Evolutionary conservation across 1,140 invertebrate genomes (phyloP).

Genomic region (Plodia interpunctella): DNA sequence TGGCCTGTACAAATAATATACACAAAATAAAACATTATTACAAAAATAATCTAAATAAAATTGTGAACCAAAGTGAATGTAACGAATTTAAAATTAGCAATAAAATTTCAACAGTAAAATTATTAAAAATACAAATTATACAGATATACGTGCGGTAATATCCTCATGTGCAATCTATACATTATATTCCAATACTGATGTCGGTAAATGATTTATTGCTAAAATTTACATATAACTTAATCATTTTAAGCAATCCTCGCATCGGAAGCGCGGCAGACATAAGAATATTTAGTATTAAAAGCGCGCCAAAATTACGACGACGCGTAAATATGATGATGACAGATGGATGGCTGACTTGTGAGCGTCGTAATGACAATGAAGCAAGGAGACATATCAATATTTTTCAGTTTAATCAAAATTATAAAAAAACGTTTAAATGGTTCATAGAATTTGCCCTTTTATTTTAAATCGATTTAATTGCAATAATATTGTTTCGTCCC

Average conservation of each 20-base stretch:
- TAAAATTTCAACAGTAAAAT: conserved; percentile 62
- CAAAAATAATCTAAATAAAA: conserved; percentile 46
- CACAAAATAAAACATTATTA: conserved; percentile 39
- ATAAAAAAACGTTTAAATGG: too few species aligned
- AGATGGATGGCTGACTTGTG: too few species aligned
- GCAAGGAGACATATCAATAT: too few species aligned
- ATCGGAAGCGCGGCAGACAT: not conserved
- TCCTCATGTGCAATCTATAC: conserved; percentile 26
- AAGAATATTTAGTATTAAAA: not conserved
- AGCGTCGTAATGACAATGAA: too few species aligned
- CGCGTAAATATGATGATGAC: too few species aligned
- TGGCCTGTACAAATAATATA: conserved; percentile 69
- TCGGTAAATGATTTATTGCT: conserved; percentile 41
- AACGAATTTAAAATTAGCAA: conserved; percentile 70
- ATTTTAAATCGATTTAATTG: too few species aligned
- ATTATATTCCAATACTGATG: conserved; percentile 47
- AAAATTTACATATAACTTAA: conserved; percentile 33
- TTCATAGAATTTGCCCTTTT: too few species aligned
- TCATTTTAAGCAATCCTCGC: not conserved
- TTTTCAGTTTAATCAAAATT: too few species aligned
- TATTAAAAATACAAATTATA: conserved; percentile 32
- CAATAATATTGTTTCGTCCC: too few species aligned
- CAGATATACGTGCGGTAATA: conserved; percentile 12
- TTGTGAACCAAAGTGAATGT: conserved; percentile 49
- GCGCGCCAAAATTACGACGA: too few species aligned